Evolutionary conservation across 2,888 invertebrate species (phyloP), one percentile per base, ranked within the genome.

Genomic region (Maniola hyperantus): DNA sequence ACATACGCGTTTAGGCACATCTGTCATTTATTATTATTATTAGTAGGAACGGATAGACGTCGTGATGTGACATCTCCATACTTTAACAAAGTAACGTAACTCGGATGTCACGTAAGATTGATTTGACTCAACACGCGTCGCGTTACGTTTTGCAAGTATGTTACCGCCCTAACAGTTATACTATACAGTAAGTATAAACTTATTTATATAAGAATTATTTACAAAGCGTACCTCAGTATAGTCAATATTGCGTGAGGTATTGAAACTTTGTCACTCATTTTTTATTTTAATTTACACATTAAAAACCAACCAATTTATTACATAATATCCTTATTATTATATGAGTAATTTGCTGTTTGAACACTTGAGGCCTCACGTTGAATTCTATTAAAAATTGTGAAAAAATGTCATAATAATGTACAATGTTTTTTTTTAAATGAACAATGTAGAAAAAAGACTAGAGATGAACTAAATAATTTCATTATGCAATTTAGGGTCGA

Each of bases 111-210:
- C 8, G 6, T 15, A 13, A 42, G 1, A 5, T 42, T 4, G 11
- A 39, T 10, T 42, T 42, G 39, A 2, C 11, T 13, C 36, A 42
- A 42, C 13, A 42, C 11, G 42, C 42, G 13, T 13, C 42, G 18
- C 18, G 18, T 48, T 48, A 10, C 39, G 39, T 44, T 44, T 48
- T 48, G 15, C 8, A 8, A 18, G 48, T 48, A 48, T 18, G 48
- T 48, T 18, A 18, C 48, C 18, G 48, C 48, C 48, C 15, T 48
- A 48, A 48, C 48, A 46, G 5, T 44, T 15, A 4, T 44, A 88
- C 84, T 81, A 81, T 89, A 89, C 85, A 88, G 76, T 87, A 89
- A 88, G 76, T 87, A 89, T 80, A 87, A 87, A 88, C 90, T 89
- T 90, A 88, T 83, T 39, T 39, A 39, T 74, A 81, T 85, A 85